Evolutionary conservation across 2,113 vertebrate species (phyloP).

Genomic region (Tautogolabrus adspersus): DNA sequence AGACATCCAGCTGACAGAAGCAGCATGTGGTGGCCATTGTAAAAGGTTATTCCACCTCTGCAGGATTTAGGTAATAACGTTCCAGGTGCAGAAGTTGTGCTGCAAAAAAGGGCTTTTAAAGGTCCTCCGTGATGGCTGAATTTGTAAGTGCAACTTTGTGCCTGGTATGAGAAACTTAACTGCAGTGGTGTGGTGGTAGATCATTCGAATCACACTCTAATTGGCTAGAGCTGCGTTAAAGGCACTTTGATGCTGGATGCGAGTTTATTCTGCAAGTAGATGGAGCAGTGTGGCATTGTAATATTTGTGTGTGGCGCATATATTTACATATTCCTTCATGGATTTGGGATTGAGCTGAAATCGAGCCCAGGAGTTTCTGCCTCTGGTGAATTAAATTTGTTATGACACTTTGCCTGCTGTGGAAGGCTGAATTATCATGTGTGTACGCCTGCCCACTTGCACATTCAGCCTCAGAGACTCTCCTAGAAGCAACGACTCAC

Average conservation of each 20-base stretch:
- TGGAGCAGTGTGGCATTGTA: slow-evolving; percentile 62
- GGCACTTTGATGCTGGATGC: slow-evolving; percentile 58
- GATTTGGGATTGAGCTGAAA: slow-evolving; percentile 78
- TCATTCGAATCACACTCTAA: slow-evolving; percentile 58
- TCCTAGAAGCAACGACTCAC: slow-evolving; percentile 67
- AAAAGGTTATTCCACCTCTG: slow-evolving; percentile 16
- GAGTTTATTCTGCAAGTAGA: slow-evolving; percentile 55
- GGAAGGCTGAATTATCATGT: slow-evolving; percentile 71
- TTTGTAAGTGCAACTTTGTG: slow-evolving; percentile 45
- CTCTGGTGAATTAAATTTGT: slow-evolving; percentile 79
- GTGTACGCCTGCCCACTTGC: slow-evolving; percentile 60
- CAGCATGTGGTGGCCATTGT: slow-evolving; percentile 14
- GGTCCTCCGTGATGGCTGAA: slow-evolving; percentile 21
- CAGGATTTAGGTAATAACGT: slow-evolving; percentile 10
- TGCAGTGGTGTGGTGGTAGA: slow-evolving; percentile 30
- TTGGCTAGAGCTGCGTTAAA: slow-evolving; percentile 44
- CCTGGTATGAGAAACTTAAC: slow-evolving; percentile 30
- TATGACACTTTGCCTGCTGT: slow-evolving; percentile 74
- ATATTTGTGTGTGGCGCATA: slow-evolving; percentile 66
- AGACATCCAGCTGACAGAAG: slow-evolving; percentile 28
- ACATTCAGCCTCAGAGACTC: slow-evolving; percentile 68
- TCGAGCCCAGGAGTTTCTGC: slow-evolving; percentile 78
- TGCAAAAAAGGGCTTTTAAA: slow-evolving; percentile 24
- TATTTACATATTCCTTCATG: slow-evolving; percentile 79
- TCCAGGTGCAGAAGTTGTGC: slow-evolving; percentile 13